Base-by-base conservation (phyloP, 1,140 invertebrate species). In the Venustaconcha ellipsiformis region DNA sequence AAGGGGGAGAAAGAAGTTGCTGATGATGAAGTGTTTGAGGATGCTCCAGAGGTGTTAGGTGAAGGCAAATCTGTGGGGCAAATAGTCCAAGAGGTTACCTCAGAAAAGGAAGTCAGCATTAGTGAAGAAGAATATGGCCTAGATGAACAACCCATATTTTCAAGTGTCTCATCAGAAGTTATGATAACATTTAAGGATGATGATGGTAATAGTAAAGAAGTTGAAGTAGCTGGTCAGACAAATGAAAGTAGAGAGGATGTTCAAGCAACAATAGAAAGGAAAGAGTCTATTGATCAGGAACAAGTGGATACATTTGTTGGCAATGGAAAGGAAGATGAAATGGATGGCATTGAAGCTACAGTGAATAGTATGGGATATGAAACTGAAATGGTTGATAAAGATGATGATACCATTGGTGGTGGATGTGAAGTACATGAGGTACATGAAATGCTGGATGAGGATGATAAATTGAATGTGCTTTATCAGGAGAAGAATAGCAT, bases 221-320 rank as follows among this genome's bases (percentile, higher is more conserved):
- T 18, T 14, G 15, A 17, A 8, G n/a, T 57, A 20, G 56, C 48
- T 18, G n/a, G 17, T 59, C n/a, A 23, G 57, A 56, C n/a, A 17
- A 4, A 71, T n/a, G 30, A 30, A 63, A 70, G 67, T 3, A 18
- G 62, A 18, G 67, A 66, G 20, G 37, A 58, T 59, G 65, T 17
- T 14, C 14, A 14, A 11, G 17, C 12, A n/a, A 55, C 12, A 14
- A 58, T 60, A 20, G 26, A 20, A 30, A 18, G 8, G 30, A 15
- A 37, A 30, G 30, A 37, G 30, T 20, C 30, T 6, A 0, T 37
- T 66, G 20, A 66, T 66, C 18, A 66, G 18, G 18, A 66, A 37
- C n/a, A 37, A 66, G 30, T 18, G 8, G 64, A 20, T 66, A 30
- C 18, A 62, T 48, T 48, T n/a, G 68, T 20, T 70, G 57, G n/a